Conservation (phyloP, 2,797 vertebrate genomes). For the Microctenopoma steveboyesi region DNA sequence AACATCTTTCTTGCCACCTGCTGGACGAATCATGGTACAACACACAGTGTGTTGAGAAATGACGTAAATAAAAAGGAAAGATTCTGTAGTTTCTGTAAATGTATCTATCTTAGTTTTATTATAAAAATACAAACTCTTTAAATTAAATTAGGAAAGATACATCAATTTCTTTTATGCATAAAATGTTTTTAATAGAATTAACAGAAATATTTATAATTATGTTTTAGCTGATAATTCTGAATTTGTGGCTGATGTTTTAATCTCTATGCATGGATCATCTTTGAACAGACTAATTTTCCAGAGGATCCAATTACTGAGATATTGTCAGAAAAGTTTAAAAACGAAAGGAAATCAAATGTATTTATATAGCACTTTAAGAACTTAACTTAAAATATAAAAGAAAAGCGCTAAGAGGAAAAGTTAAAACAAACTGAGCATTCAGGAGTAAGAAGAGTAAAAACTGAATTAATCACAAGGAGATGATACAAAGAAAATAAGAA, state of each 20-base stretch:
- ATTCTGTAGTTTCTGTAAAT: background rate
- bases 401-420: too few species aligned
- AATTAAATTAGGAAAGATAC: background rate
- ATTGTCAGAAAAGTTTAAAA: background rate
- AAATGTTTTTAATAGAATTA: background rate
- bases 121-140: background rate
- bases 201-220: background rate
- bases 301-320: background rate
- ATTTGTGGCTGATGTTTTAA: background rate
- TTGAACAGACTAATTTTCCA: background rate
- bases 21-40: slow-evolving; percentile 9
- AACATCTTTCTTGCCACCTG: slow-evolving; percentile 7
- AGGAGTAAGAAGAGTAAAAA: too few species aligned
- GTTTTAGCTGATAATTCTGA: background rate
- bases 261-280: background rate
- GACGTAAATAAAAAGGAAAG: background rate
- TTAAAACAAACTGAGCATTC: too few species aligned
- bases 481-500: too few species aligned
- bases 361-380: too few species aligned
- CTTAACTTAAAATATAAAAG: too few species aligned
- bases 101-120: background rate
- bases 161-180: background rate
- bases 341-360: too few species aligned
- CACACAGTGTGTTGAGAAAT: background rate
- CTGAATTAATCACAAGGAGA: too few species aligned